phyloP scores from a whole-genome alignment of 2,113 vertebrate genomes.

The Platichthys stellatus region DNA sequence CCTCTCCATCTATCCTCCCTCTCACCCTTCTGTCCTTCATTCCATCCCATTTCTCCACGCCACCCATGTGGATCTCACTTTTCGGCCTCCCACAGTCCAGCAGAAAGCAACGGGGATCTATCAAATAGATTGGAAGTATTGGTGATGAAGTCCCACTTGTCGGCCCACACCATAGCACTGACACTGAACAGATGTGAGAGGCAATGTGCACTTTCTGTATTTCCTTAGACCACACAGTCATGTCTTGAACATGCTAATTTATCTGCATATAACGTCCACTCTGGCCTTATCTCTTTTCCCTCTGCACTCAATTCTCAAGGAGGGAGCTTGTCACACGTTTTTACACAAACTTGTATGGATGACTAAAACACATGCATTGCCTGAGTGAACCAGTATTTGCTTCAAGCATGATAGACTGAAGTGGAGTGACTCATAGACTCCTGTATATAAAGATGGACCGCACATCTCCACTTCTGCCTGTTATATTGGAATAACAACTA shows the following conservation, averaged over 20 bases:
- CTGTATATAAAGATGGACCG: too few relatives aligned
- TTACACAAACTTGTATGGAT: neutral
- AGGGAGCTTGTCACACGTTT: neutral
- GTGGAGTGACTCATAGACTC: too few relatives aligned
- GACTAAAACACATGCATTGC: neutral
- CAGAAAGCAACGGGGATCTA: slow-evolving; percentile 47
- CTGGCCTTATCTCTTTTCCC: too few relatives aligned
- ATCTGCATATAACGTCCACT: neutral
- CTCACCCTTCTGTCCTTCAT: slow-evolving; percentile 3
- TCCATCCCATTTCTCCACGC: slow-evolving; percentile 2
- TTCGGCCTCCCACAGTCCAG: slow-evolving; percentile 7
- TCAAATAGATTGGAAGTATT: slow-evolving; percentile 58
- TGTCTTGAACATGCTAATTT: neutral
- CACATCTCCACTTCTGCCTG: too few relatives aligned
- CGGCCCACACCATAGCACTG: neutral
- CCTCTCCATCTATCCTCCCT: neutral
- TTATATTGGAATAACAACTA: too few relatives aligned
- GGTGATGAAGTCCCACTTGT: slow-evolving; percentile 41
- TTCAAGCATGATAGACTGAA: too few relatives aligned
- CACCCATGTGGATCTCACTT: slow-evolving; percentile 2
- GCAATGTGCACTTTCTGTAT: neutral
- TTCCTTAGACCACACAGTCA: neutral
- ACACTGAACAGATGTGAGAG: slow-evolving; percentile 12
- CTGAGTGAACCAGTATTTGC: too few relatives aligned
- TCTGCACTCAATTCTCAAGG: neutral